phyloP scores from a whole-genome alignment of 64 coral and sea anemone species.

The Montipora efflorescens region DNA sequence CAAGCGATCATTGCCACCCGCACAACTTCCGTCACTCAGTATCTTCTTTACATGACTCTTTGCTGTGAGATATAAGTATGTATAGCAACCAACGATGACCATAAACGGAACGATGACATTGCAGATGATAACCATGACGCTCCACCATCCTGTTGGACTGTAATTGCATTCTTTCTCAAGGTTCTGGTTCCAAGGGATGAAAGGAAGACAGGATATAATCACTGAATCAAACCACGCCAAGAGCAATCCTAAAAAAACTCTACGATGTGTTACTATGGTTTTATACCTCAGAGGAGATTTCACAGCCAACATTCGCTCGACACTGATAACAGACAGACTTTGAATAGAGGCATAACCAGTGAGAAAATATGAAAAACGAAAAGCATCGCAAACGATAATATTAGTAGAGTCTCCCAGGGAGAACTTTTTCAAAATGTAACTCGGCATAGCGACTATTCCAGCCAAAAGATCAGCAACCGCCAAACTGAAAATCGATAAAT shows the following conservation, averaged over 20 bases:
- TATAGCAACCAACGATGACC: conserved; percentile 76
- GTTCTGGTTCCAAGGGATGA: conserved; percentile 32
- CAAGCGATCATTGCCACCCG: neutral
- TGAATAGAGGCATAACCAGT: conserved; percentile 57
- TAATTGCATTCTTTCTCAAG: too few relatives aligned
- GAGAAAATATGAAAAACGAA: too few relatives aligned
- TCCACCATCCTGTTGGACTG: conserved; percentile 86
- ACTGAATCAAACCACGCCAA: conserved; percentile 74
- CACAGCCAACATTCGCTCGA: conserved; percentile 81
- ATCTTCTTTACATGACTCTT: conserved; percentile 73
- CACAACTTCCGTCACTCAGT: conserved; percentile 14
- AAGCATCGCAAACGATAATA: conserved; percentile 61
- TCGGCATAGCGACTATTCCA: conserved; percentile 83
- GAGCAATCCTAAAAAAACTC: conserved; percentile 63
- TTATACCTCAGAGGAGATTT: conserved; percentile 76
- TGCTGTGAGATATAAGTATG: conserved; percentile 82
- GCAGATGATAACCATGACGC: conserved; percentile 85
- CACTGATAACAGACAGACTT: conserved; percentile 88
- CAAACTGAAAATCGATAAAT: conserved; percentile 75
- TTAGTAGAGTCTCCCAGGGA: conserved; percentile 25
- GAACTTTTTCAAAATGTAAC: conserved; percentile 80
- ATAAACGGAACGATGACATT: conserved; percentile 90
- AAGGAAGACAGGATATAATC: conserved; percentile 73
- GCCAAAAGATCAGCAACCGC: conserved; percentile 80
- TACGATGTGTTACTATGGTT: conserved; percentile 65